Base-by-base conservation (phyloP, 1,140 invertebrate genomes). In the Drosophila nebulosa region DNA sequence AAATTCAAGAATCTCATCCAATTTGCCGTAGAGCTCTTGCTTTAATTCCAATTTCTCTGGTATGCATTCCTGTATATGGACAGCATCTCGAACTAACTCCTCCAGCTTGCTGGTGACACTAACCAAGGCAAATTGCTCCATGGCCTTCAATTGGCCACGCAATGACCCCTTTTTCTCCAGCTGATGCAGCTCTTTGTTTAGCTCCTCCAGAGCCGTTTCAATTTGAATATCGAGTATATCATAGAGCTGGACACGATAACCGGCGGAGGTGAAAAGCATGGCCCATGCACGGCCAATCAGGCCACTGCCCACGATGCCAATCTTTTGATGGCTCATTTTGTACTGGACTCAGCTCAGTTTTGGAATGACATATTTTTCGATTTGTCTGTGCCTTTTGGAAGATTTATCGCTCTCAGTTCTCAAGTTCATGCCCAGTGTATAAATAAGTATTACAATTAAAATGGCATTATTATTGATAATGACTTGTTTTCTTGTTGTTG, bases 221-320 rank as follows among this genome's bases (percentile, higher is more conserved):
- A 98, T 93, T 91, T 97, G 96, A 30, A 95, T 92, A 9, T 94
- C 92, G 26, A 96, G 92, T 32, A 97, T 94, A 90, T 99, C 98
- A 90, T 95, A 99, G 24, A 99, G 92, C 10, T 92, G 92, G 6
- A 99, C 97, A 73, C 96, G 92, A 91, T 98, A 98, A 3, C 97
- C 97, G 18, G 95, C 96, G 10, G 96, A 94, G 0, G 97, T 97
- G 91, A 98, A 99, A 1, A 99, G 92, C 97, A 99, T 98, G 0
- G 97, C 95, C 97, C 97, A 99, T 89, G 97, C 98, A 52, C 96
- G 94, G 2, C 98, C 98, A 69, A 99, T 98, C 22, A 99, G 92
- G 9, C 98, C 98, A 92, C 97, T 95, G 78, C 94, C 94, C 63
- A 95, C 91, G 64, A 95, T 95, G 58, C 94, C 94, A 84, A 95